Evolutionary conservation across 2,113 vertebrate genomes (phyloP).

Genomic region (Orycteropus afer): DNA sequence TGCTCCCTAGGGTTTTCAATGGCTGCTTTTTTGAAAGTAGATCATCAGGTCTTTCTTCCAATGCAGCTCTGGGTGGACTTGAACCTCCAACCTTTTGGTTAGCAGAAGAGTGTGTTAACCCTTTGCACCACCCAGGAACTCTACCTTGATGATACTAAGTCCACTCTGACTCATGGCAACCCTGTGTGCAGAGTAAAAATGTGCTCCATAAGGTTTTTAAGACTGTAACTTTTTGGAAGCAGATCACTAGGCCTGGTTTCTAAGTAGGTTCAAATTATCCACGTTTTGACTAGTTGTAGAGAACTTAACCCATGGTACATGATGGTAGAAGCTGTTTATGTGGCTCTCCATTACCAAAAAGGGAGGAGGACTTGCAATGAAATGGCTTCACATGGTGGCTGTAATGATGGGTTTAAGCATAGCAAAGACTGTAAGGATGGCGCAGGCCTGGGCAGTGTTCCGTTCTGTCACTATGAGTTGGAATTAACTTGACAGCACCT

Average conservation of each 20-base stretch:
- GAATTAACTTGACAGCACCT: too few relatives aligned
- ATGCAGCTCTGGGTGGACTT: neutral
- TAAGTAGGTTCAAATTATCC: neutral
- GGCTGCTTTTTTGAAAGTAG: too few relatives aligned
- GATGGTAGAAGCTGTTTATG: neutral
- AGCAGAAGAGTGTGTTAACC: neutral
- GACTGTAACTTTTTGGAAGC: neutral
- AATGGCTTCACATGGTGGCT: too few relatives aligned
- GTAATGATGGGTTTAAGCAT: too few relatives aligned
- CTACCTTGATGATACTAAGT: neutral
- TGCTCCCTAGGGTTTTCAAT: neutral
- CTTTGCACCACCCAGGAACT: neutral
- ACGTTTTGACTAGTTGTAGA: neutral
- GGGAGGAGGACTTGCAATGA: too few relatives aligned
- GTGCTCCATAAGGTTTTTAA: neutral
- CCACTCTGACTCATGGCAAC: neutral
- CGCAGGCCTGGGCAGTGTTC: too few relatives aligned
- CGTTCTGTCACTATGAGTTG: too few relatives aligned
- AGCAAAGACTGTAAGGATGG: too few relatives aligned
- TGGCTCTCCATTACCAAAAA: too few relatives aligned
- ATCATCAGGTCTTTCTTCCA: neutral
- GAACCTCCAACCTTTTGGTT: neutral
- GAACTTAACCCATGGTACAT: neutral
- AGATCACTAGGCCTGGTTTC: neutral
- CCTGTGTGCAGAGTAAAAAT: neutral